Evolutionary conservation across 2,113 vertebrate species (phyloP), one percentile per base, ranked within the genome.

Genomic region (Menura novaehollandiae): DNA sequence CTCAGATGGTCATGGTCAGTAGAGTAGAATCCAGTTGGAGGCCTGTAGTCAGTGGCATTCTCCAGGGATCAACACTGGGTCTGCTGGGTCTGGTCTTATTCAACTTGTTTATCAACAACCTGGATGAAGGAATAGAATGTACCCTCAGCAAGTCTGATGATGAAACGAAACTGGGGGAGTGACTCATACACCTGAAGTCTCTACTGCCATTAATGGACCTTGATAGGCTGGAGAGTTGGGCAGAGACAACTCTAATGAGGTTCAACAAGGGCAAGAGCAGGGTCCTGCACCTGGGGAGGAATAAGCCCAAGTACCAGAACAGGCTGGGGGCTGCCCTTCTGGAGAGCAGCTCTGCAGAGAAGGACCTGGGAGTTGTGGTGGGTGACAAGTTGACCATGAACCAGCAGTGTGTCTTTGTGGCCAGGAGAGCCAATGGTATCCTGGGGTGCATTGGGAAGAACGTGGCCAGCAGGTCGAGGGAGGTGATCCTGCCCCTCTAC

Each of bases 51-150:
- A 52, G 6, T 15, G 27, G 18, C 10, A 10, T 52, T 53, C 15
- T 3, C 10, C 33, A 46, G 63, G 18, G 23, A 46, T 53, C 33
- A 4, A 0, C 39, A 3, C 18, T 60, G 33, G 5, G 6, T 13
- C 33, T 2, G 1, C 18, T 60, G 33, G 5, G 6, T 13, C 33
- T 2, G 1, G 18, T 1, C 18, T 52, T 37, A 26, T 1, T 51
- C 14, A 60, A 13, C 23, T 46, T 44, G 46, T 52, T 60, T 46
- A 8, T 26, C 35, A 32, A 6, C 12, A 30, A 27, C n/a, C n/a
- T 41, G 56, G 24, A 63, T 0, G 0, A n/a, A 30, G 11, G 28
- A 1, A 62, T 24, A 47, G 41, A 55, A 41, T 15, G 20, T 21
- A 24, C 15, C 20, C 28, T 16, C 28, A 71, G 7, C 13, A 7